Percentiles rank a stretch among this genome's conserved stretches.
Evolutionary conservation across 2,797 vertebrate species (phyloP).

Genomic region (Acrossocheilus wenchowensis): DNA sequence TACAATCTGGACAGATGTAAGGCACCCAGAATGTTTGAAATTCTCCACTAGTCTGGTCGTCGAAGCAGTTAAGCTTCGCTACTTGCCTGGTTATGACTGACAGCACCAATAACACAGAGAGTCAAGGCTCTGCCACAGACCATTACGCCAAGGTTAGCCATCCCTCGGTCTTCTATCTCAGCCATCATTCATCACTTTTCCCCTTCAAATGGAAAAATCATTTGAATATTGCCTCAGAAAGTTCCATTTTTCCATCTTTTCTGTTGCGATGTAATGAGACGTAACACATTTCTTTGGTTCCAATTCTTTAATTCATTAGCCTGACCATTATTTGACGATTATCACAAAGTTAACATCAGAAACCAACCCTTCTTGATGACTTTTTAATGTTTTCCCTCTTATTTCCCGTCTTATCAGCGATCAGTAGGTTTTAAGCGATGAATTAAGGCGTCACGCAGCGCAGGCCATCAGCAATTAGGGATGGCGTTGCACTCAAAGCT

Average conservation of each 20-base stretch:
- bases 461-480: constrained; percentile 47
- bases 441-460: constrained; percentile 48
- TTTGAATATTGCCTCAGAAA: constrained; percentile 64
- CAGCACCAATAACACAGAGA: constrained; percentile 41
- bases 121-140: constrained; percentile 51
- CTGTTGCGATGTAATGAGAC: constrained; percentile 57
- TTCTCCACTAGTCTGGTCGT: constrained; percentile 2
- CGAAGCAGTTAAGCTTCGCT: constrained; percentile 20
- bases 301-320: constrained; percentile 61
- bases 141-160: constrained; percentile 51
- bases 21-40: constrained; percentile 10
- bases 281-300: constrained; percentile 54
- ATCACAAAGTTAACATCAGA: constrained; percentile 57
- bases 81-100: constrained; percentile 43
- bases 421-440: constrained; percentile 51
- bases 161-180: constrained; percentile 28
- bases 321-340: constrained; percentile 63
- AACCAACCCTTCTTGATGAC: constrained; percentile 53
- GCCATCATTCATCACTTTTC: constrained; percentile 43
- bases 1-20: not conserved
- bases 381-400: constrained; percentile 53
- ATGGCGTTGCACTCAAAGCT: constrained; percentile 44
- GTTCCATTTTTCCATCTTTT: constrained; percentile 43
- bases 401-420: constrained; percentile 45
- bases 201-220: constrained; percentile 44